phyloP scores from a whole-genome alignment of 2,888 invertebrate species.

The Stramonita haemastoma region DNA sequence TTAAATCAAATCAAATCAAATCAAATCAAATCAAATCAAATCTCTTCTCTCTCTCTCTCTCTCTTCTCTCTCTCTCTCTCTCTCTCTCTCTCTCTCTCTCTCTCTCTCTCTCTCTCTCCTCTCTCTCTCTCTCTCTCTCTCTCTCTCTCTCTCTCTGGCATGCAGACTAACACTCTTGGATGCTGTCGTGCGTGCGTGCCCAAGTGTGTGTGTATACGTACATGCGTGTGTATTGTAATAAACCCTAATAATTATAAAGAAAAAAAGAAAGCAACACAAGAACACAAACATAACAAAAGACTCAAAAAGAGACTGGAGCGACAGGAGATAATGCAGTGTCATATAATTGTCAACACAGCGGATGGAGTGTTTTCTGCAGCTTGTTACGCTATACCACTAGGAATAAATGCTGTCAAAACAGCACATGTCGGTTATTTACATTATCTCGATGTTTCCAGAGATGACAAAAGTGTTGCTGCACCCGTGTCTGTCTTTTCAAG shows the following conservation, averaged over 20 bases:
- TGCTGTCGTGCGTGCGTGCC: neutral
- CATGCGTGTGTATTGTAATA: neutral
- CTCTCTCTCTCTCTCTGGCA: neutral
- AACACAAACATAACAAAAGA: neutral
- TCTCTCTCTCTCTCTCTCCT: no score
- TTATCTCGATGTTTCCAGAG: no score
- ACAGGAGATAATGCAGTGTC: neutral
- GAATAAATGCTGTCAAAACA: no score
- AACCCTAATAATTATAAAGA: no score
- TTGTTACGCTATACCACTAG: no score
- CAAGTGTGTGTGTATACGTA: neutral
- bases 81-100: neutral
- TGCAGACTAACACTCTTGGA: no score
- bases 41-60: neutral
- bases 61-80: neutral
- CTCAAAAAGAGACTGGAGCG: neutral
- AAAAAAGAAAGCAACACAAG: no score
- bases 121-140: neutral
- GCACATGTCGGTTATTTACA: no score
- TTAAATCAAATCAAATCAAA: no score
- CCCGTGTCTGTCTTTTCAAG: no score
- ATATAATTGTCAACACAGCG: neutral
- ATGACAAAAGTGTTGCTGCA: no score
- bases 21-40: no score
- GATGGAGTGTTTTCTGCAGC: neutral